phyloP scores from a whole-genome alignment of 2,888 invertebrate genomes.

The Polydrusus tereticollis region DNA sequence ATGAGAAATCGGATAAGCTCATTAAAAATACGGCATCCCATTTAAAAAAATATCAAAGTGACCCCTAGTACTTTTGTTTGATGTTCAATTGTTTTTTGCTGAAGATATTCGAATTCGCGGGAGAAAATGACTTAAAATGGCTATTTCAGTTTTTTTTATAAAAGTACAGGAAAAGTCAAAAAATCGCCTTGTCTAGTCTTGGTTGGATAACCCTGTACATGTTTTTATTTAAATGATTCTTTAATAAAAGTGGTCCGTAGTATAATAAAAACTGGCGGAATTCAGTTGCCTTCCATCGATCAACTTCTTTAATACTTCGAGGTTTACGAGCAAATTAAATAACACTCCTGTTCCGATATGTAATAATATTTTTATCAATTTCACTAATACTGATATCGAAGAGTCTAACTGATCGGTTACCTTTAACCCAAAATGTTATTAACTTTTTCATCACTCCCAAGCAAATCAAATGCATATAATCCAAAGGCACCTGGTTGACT shows the following conservation, averaged over 20 bases:
- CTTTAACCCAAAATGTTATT: slow-evolving; percentile 18
- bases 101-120: too few species aligned
- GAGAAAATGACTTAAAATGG: too few species aligned
- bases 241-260: slow-evolving; percentile 41
- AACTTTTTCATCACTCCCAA: slow-evolving; percentile 46
- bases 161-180: too few species aligned
- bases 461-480: slow-evolving; percentile 49
- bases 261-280: slow-evolving; percentile 49
- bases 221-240: background rate
- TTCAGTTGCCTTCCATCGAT: slow-evolving; percentile 51
- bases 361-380: slow-evolving; percentile 24
- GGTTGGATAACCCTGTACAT: too few species aligned
- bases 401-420: background rate
- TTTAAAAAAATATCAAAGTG: too few species aligned
- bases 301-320: too few species aligned
- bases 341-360: slow-evolving; percentile 19
- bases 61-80: too few species aligned
- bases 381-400: background rate
- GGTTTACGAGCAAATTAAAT: slow-evolving; percentile 22
- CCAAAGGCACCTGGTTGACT: slow-evolving; percentile 53
- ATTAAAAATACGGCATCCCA: too few species aligned
- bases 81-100: too few species aligned
- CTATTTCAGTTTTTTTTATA: too few species aligned
- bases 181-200: too few species aligned
- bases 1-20: too few species aligned